Percentiles rank a stretch among this genome's conserved stretches.
These are phyloP conservation scores for Psilanteris sp. DNA, from an alignment of 1,140 invertebrate genomes.

Conservation along the genomic window DNA sequence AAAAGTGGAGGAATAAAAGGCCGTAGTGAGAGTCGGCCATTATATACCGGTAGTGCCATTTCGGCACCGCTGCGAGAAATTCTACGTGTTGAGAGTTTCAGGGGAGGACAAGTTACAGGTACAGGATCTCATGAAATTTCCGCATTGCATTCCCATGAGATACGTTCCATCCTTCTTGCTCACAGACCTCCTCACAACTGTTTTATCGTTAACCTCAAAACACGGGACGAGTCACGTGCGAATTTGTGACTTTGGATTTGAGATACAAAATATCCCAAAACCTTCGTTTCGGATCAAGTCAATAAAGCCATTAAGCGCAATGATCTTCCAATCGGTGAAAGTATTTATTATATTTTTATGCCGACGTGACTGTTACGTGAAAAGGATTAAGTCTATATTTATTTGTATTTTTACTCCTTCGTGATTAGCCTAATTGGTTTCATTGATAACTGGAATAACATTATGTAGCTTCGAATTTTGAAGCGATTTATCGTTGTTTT, in stretches of 20 bases:
- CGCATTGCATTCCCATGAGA: slow-evolving; percentile 75
- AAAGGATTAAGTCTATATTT: not conserved
- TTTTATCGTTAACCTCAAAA: slow-evolving; percentile 61
- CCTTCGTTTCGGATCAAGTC: slow-evolving; percentile 8
- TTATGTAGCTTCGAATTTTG: slow-evolving; percentile 9
- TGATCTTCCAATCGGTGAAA: not conserved
- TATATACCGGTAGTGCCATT: slow-evolving; percentile 69
- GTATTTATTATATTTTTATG: slow-evolving; percentile 2
- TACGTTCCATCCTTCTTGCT: slow-evolving; percentile 66
- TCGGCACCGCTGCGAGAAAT: slow-evolving; percentile 67
- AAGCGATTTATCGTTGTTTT: slow-evolving; percentile 42
- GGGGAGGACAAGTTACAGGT: slow-evolving; percentile 63
- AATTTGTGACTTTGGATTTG: slow-evolving; percentile 34
- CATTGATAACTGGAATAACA: slow-evolving; percentile 11
- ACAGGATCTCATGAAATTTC: slow-evolving; percentile 71
- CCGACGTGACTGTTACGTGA: not conserved
- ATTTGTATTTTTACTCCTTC: not conserved
- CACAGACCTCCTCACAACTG: slow-evolving; percentile 45
- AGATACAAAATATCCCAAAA: slow-evolving; percentile 22
- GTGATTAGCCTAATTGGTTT: slow-evolving; percentile 4
- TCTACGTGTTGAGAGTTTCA: slow-evolving; percentile 65
- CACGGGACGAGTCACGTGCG: slow-evolving; percentile 59
- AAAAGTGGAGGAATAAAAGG: slow-evolving; percentile 48
- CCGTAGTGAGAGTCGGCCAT: slow-evolving; percentile 46
- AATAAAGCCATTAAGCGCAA: slow-evolving; percentile 31